These are phyloP conservation scores for Sebastes itinus DNA, from an alignment of 2,797 vertebrate genomes.

Conservation along the genomic window DNA sequence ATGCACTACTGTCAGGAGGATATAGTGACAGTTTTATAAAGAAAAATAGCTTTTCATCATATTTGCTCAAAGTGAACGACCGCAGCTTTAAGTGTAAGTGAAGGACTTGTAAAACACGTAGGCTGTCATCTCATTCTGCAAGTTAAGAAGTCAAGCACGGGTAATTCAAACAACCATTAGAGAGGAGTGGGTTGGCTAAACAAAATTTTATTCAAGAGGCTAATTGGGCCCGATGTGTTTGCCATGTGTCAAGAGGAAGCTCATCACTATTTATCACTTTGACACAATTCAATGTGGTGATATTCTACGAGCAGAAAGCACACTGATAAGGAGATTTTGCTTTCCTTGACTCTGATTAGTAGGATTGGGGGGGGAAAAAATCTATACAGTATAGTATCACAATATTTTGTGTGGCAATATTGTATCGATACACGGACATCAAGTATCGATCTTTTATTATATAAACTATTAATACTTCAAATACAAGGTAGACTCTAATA, in stretches of 20 bases:
- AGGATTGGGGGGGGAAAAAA: accelerated
- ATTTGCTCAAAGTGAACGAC: background rate
- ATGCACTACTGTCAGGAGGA: no score
- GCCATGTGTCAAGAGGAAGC: background rate
- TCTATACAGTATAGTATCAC: no score
- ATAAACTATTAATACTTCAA: no score
- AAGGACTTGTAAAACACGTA: background rate
- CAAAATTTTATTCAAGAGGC: constrained; percentile 23
- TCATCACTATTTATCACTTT: background rate
- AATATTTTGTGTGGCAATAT: no score
- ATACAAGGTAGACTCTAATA: no score
- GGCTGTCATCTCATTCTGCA: background rate
- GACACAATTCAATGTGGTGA: background rate
- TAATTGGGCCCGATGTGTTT: constrained; percentile 2
- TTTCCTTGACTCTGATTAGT: background rate
- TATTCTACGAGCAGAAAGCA: background rate
- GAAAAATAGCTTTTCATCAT: no score
- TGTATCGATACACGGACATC: no score
- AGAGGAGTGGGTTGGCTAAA: background rate
- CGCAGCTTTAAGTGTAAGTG: background rate
- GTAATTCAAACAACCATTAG: constrained; percentile 5
- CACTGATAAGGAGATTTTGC: background rate
- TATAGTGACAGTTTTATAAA: no score
- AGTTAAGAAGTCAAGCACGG: constrained; percentile 2
- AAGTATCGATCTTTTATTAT: no score